These are phyloP conservation scores for Thelaira solivaga DNA, from an alignment of 2,888 invertebrate species.

Conservation along the genomic window DNA sequence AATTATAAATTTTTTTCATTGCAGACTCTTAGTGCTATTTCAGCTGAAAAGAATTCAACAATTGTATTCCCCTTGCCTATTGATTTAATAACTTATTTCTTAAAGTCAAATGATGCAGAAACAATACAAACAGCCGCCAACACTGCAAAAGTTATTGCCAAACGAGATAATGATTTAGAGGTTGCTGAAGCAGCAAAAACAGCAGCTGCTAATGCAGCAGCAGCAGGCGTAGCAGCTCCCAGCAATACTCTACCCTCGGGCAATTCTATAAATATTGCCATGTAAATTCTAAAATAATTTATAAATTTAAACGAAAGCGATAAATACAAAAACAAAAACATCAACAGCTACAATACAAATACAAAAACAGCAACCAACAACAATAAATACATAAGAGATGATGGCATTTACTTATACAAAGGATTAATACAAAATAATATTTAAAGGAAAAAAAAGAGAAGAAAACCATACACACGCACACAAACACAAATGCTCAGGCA, in stretches of 20 bases:
- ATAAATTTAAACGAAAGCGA: background rate
- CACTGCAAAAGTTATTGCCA: constrained; percentile 57
- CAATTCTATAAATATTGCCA: constrained; percentile 54
- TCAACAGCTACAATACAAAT: constrained; percentile 38
- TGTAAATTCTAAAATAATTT: constrained; percentile 32
- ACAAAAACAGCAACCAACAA: constrained; percentile 56
- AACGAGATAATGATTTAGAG: constrained; percentile 38
- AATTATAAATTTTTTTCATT: background rate
- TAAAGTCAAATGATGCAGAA: constrained; percentile 79
- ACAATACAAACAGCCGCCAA: constrained; percentile 68
- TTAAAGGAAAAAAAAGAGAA: background rate
- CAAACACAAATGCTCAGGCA: constrained; percentile 1
- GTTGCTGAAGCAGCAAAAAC: constrained; percentile 29
- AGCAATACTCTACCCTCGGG: constrained; percentile 45
- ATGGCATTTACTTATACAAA: constrained; percentile 62
- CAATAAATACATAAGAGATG: constrained; percentile 59
- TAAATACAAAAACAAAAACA: constrained; percentile 4
- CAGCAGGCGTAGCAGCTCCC: constrained; percentile 5
- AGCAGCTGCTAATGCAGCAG: constrained; percentile 25
- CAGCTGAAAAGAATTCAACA: constrained; percentile 98
- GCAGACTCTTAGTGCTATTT: constrained; percentile 96
- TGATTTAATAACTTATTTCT: constrained; percentile 88
- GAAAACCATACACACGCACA: background rate
- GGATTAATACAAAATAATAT: constrained; percentile 28
- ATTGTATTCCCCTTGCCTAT: constrained; percentile 95